Evolutionary conservation across 2,113 vertebrate genomes (phyloP), one percentile per base, ranked within the genome.

Genomic region (Actenoides hombroni): DNA sequence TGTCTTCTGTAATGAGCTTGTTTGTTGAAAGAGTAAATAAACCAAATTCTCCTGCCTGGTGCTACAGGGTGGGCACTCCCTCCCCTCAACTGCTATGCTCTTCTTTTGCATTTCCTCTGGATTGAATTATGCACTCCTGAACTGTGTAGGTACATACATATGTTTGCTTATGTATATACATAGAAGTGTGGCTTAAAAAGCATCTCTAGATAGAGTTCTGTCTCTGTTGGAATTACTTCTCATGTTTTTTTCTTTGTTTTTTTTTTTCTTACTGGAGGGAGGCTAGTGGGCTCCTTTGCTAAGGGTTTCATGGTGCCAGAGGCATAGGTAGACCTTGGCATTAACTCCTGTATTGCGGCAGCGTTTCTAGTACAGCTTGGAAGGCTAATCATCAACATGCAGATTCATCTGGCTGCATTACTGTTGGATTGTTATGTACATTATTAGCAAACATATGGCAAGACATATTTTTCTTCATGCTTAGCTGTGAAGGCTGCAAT

Each of bases 1-100:
- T 26, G 8, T 68, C 63, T 93, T 56, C 76, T 49, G 37, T 60
- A 81, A n/a, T 44, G 29, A 68, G 12, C 13, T 26, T 64, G 48
- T 53, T 33, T 63, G 7, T 76, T 48, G 13, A 33, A 87, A 75
- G 65, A 54, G 31, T 78, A 40, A 87, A 37, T 54, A 40, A 1
- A 8, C 39, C 48, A 35, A 39, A 76, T 17, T 63, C 31, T 48
- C 51, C 20, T 71, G 29, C 29, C 33, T 76, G 33, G n/a, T 53
- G 15, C 54, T 73, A 29, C 14, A 59, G 42, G 2, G 11, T 39
- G 18, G 20, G 13, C 18, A 5, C 33, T 73, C 53, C 17, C 8
- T 54, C 33, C 33, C 6, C 25, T 75, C 1, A 1, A 17, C 28
- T n/a, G 10, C 48, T 33, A 0, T 0, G 0, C 8, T 84, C 37